phyloP scores from a whole-genome alignment of 2,797 vertebrate species.

The Dryobates pubescens region DNA sequence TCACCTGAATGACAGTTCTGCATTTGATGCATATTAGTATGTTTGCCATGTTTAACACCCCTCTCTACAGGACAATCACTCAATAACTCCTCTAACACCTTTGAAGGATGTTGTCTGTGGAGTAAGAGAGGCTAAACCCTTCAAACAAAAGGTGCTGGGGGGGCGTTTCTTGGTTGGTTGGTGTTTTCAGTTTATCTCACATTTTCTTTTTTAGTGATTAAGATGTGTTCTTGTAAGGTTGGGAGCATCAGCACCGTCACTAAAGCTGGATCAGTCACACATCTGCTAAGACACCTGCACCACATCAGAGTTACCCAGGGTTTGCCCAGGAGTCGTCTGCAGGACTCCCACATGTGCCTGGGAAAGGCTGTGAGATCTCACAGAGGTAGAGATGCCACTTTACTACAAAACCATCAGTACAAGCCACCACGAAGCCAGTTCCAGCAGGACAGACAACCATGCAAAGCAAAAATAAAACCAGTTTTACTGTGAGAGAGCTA shows the following conservation, averaged over 20 bases:
- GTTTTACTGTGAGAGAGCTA: background rate
- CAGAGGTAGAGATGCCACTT: background rate
- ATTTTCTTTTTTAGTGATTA: background rate
- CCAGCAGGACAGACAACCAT: background rate
- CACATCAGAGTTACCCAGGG: accelerated
- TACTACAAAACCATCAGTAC: background rate
- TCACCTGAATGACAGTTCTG: background rate
- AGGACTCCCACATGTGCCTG: accelerated
- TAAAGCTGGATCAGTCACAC: background rate
- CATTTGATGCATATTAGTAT: background rate
- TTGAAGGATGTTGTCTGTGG: background rate
- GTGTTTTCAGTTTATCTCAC: background rate
- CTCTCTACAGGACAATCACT: background rate
- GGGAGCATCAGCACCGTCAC: background rate
- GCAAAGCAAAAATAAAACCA: background rate
- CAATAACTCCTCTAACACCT: background rate
- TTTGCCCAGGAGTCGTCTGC: background rate
- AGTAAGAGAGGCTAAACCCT: background rate
- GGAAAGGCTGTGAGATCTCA: background rate
- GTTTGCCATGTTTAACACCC: background rate
- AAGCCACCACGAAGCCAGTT: background rate
- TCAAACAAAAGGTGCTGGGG: background rate
- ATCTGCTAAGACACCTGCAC: background rate
- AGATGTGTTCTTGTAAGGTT: background rate
- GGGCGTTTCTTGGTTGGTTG: background rate